These are phyloP conservation scores for Astyanax mexicanus DNA, from an alignment of 2,797 vertebrate species.

Conservation along the genomic window DNA sequence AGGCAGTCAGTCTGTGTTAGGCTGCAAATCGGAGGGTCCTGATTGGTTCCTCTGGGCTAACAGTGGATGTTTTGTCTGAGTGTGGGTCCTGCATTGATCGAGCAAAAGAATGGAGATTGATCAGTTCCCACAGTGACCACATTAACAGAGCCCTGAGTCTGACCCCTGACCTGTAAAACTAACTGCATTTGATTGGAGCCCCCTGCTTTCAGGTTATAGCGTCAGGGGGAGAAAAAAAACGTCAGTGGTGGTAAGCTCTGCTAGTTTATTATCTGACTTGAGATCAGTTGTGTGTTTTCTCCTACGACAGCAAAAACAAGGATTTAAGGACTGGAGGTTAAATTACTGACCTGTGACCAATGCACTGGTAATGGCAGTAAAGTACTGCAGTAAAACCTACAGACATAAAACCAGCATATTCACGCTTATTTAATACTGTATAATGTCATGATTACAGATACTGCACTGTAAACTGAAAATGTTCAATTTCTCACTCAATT, in stretches of 20 bases:
- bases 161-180: slow-evolving; percentile 85
- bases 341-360: slow-evolving; percentile 10
- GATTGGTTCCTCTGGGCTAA: slow-evolving; percentile 68
- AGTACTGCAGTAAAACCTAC: background rate
- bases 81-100: slow-evolving; percentile 84
- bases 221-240: slow-evolving; percentile 59
- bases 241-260: slow-evolving; percentile 31
- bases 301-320: slow-evolving; percentile 18
- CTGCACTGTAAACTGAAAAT: background rate
- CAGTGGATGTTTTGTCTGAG: slow-evolving; percentile 66
- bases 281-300: slow-evolving; percentile 13
- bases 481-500: too few relatives aligned
- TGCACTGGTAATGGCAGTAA: too few relatives aligned
- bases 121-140: slow-evolving; percentile 86
- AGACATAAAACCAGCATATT: background rate
- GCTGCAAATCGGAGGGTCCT: slow-evolving; percentile 52
- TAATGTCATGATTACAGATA: background rate
- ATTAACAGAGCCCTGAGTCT: slow-evolving; percentile 85
- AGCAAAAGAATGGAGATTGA: slow-evolving; percentile 87
- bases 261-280: slow-evolving; percentile 16
- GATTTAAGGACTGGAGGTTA: slow-evolving; percentile 8
- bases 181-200: slow-evolving; percentile 77
- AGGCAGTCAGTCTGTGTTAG: slow-evolving; percentile 53
- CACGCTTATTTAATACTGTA: background rate
- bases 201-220: slow-evolving; percentile 41